These are phyloP conservation scores for Bryconaethiops microstoma DNA, from an alignment of 2,797 vertebrate genomes.

Conservation along the genomic window DNA sequence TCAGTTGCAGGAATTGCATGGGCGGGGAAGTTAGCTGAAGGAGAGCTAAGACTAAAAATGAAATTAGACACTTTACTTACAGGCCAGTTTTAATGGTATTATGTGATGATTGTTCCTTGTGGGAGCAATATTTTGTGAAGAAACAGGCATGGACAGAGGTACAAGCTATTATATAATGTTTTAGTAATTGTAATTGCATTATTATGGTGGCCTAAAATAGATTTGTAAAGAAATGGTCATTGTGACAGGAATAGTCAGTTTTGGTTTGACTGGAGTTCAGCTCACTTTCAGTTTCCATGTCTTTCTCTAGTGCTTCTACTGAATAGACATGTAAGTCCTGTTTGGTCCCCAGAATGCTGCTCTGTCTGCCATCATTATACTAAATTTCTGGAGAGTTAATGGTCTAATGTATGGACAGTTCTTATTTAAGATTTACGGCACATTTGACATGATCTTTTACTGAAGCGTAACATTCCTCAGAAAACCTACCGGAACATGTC, in stretches of 20 bases:
- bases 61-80: neutral
- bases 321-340: neutral
- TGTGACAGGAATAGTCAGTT: neutral
- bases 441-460: neutral
- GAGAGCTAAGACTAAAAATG: neutral
- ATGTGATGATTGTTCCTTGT: neutral
- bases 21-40: neutral
- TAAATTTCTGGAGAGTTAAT: neutral
- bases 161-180: neutral
- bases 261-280: neutral
- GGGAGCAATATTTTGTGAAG: neutral
- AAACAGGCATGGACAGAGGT: neutral
- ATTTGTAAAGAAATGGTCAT: neutral
- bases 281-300: neutral
- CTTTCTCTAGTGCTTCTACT: too few relatives aligned
- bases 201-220: neutral
- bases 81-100: neutral
- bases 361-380: neutral
- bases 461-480: neutral
- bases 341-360: neutral
- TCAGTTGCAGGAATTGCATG: neutral
- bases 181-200: neutral
- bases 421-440: too few relatives aligned
- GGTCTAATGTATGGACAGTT: neutral
- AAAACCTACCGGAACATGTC: neutral